These are phyloP conservation scores for Digitonthophagus gazella DNA, from an alignment of 2,888 invertebrate species.

Conservation along the genomic window DNA sequence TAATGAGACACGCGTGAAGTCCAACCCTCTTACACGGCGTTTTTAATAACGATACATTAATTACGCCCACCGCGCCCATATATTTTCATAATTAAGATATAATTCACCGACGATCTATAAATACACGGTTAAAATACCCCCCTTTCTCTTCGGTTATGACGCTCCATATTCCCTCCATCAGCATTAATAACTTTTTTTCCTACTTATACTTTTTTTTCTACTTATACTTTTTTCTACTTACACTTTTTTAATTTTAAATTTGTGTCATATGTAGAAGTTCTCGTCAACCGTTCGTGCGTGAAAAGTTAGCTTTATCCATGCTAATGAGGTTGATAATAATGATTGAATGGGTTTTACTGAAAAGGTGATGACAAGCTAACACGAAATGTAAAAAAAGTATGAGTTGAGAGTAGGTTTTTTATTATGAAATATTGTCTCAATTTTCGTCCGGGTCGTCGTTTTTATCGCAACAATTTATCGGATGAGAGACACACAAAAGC, in stretches of 20 bases:
- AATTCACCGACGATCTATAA: conserved; percentile 27
- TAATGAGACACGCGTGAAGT: conserved; percentile 28
- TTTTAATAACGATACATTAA: conserved; percentile 28
- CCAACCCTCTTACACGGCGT: conserved; percentile 29
- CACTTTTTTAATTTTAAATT: background rate
- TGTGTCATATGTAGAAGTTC: background rate
- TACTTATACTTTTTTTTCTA: background rate
- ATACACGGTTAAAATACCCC: conserved; percentile 23
- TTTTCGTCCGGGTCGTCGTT: background rate
- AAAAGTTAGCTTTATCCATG: background rate
- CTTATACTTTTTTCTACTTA: background rate
- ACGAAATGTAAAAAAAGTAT: too few relatives aligned
- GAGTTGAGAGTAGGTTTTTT: too few relatives aligned
- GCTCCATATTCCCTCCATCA: too few relatives aligned
- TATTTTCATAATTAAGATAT: conserved; percentile 31
- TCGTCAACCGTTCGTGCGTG: background rate
- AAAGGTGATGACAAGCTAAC: too few relatives aligned
- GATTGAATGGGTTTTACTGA: background rate
- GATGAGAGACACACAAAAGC: background rate
- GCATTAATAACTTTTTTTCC: too few relatives aligned
- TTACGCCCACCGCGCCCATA: conserved; percentile 27
- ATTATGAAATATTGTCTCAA: background rate
- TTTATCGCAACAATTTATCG: background rate
- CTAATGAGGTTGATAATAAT: background rate
- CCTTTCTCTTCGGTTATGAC: too few relatives aligned